Evolutionary conservation across 1,140 invertebrate genomes (phyloP), one percentile per base, ranked within the genome.

Genomic region (Drosophila nigrodunni): DNA sequence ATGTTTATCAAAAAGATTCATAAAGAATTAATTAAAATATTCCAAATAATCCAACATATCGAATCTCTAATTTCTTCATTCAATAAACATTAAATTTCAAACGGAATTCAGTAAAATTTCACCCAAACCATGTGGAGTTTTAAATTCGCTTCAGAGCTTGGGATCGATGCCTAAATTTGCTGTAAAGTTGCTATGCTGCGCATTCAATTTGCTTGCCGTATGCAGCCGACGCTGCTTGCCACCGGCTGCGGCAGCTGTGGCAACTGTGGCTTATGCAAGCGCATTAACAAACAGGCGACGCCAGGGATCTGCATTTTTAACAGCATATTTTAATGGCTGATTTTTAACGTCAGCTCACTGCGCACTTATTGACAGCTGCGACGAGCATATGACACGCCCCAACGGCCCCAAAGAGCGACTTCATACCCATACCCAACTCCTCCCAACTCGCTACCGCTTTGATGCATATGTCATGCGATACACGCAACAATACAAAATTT

Each of bases 401-500:
- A 9, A 13, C 11, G 10, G 34, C 37, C 5, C 11, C 49, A 30
- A n/a, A n/a, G 41, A 9, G 4, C n/a, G 30, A 21, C 30, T 11
- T 21, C 18, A 21, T 21, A 21, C 8, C 13, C 9, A 34, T 15
- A 37, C 30, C 18, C 10, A n/a, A 15, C 10, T 18, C 30, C 44
- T 18, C 11, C 5, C n/a, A 11, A 10, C n/a, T 39, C 5, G 44
- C 59, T 10, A 50, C 47, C 68, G 65, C 70, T 80, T 89, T 89
- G 83, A 75, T 89, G 83, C 83, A 88, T 83, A 89, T 88, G 85
- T 88, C 83, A 88, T 88, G 85, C 83, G 85, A 88, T 88, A 88
- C 83, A 74, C 64, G 69, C 74, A 62, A 66, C 77, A 74, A 77
- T 78, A 80, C 78, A 80, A 89, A 89, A 88, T 89, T 78, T 88